Conservation (phyloP, 2,888 invertebrate genomes). For the Epiblema foenella region DNA sequence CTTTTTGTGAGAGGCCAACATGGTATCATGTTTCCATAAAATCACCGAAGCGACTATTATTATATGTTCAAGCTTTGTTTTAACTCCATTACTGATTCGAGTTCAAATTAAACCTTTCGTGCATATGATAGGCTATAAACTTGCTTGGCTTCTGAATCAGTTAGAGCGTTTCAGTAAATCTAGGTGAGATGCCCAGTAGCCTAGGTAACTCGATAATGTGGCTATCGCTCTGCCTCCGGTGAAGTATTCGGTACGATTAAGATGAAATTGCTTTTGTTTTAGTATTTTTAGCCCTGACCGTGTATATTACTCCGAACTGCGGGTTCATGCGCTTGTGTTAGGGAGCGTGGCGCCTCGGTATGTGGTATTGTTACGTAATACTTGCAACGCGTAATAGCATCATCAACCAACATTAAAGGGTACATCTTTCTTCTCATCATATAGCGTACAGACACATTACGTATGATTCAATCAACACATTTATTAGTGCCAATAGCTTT, state of each 20-base stretch:
- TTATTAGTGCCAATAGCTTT: not conserved
- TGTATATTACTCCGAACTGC: conserved; percentile 53
- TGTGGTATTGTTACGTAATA: conserved; percentile 17
- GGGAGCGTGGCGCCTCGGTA: conserved; percentile 32
- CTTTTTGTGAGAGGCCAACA: conserved; percentile 82
- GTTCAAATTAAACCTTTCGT: conserved; percentile 51
- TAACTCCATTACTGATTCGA: conserved; percentile 53
- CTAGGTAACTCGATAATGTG: conserved; percentile 84
- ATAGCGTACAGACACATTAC: not conserved
- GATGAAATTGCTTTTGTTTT: conserved; percentile 77
- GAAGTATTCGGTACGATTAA: conserved; percentile 82
- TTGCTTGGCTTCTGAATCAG: conserved; percentile 37
- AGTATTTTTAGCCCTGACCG: conserved; percentile 64
- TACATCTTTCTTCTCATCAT: conserved; percentile 13
- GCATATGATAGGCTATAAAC: conserved; percentile 48
- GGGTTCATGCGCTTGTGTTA: conserved; percentile 49
- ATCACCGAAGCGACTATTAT: conserved; percentile 83
- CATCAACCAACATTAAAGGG: conserved; percentile 9
- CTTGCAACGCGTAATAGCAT: conserved; percentile 2
- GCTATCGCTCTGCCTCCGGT: conserved; percentile 80
- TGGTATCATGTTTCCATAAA: conserved; percentile 84
- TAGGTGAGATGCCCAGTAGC: conserved; percentile 78
- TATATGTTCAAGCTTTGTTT: conserved; percentile 64
- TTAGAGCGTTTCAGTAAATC: conserved; percentile 56
- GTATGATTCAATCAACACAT: not conserved